phyloP scores from a whole-genome alignment of 1,140 invertebrate genomes.

The Triops cancriformis region DNA sequence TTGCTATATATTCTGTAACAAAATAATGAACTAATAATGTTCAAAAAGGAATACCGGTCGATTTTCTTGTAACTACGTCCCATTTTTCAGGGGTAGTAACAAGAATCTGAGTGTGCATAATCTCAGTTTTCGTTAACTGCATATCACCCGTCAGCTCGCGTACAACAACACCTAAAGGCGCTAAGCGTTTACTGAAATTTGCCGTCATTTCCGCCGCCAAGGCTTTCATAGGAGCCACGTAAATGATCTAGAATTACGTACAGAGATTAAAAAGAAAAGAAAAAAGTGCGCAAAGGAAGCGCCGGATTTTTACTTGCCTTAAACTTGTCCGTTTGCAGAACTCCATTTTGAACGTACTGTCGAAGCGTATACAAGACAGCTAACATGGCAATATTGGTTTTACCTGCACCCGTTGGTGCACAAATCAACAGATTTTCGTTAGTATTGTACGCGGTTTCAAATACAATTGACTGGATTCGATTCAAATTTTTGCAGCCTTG shows the following conservation, averaged over 20 bases:
- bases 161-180: conserved; percentile 69
- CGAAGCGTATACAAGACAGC: conserved; percentile 83
- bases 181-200: conserved; percentile 78
- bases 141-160: conserved; percentile 96
- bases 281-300: background rate
- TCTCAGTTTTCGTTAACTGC: conserved; percentile 91
- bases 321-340: conserved; percentile 84
- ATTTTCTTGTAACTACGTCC: conserved; percentile 97
- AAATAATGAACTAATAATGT: background rate
- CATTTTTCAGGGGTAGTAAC: conserved; percentile 99
- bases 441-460: conserved; percentile 85
- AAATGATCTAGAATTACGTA: conserved; percentile 66
- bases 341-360: conserved; percentile 65
- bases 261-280: conserved; percentile 15
- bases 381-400: conserved; percentile 96
- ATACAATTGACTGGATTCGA: conserved; percentile 92
- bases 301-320: conserved; percentile 53
- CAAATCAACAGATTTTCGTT: conserved; percentile 96
- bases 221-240: conserved; percentile 99
- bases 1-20: background rate
- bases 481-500: conserved; percentile 78
- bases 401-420: conserved; percentile 92
- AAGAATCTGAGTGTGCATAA: conserved; percentile 92
- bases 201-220: conserved; percentile 95
- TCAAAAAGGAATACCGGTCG: conserved; percentile 43